A percentile compares a stretch with the other conserved stretches of the same genome.
Evolutionary conservation across 2,797 vertebrate genomes (phyloP).

Genomic region (Trichosurus vulpecula): DNA sequence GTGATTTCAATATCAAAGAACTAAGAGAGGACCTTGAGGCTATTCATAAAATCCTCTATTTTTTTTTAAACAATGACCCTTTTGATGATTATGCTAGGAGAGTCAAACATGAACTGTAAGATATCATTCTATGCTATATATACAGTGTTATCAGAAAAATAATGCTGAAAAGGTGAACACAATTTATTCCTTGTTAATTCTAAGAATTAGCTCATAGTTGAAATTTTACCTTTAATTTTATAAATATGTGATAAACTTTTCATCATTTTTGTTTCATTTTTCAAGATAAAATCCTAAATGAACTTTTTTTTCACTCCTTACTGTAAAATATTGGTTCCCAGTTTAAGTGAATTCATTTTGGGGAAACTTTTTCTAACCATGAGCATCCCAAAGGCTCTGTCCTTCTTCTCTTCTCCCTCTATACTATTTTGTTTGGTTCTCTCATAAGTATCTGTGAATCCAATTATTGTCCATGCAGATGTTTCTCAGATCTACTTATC

Average conservation of each 20-base stretch:
- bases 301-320: background rate
- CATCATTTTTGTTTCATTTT: conserved; percentile 14
- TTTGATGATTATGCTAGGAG: background rate
- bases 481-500: background rate
- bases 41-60: conserved; percentile 17
- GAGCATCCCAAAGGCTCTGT: background rate
- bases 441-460: background rate
- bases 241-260: conserved; percentile 1
- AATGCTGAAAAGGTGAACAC: background rate
- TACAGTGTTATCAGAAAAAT: conserved; percentile 2
- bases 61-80: background rate
- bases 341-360: conserved; percentile 20
- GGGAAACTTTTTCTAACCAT: background rate
- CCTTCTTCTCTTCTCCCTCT: background rate
- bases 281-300: conserved; percentile 21
- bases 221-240: conserved; percentile 27
- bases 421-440: background rate
- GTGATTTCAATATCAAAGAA: conserved; percentile 29
- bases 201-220: conserved; percentile 7
- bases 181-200: conserved; percentile 18
- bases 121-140: background rate
- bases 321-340: background rate
- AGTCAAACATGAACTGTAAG: background rate
- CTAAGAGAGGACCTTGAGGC: conserved; percentile 14
- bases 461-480: background rate